phyloP scores from a whole-genome alignment of 1,140 invertebrate species.

The Metaphire vulgaris region DNA sequence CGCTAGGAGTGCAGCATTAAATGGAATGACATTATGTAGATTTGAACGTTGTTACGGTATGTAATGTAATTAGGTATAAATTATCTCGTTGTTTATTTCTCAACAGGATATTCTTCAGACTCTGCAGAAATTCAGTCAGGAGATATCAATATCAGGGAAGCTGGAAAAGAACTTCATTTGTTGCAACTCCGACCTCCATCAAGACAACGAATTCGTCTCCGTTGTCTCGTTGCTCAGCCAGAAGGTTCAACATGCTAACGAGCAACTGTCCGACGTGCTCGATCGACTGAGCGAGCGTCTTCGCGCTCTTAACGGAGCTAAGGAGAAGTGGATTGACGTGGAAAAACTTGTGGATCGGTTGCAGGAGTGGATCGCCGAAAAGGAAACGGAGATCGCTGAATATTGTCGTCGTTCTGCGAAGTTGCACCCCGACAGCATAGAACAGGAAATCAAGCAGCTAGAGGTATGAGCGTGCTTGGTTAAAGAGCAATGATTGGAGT shows the following conservation, averaged over 20 bases:
- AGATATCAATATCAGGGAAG: neutral
- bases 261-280: neutral
- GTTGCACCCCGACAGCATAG: neutral
- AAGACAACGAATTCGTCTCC: neutral
- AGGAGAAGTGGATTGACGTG: neutral
- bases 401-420: neutral
- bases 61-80: too few relatives aligned
- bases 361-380: neutral
- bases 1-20: too few relatives aligned
- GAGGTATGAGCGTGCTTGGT: too few relatives aligned
- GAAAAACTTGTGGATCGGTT: neutral
- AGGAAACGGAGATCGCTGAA: neutral
- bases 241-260: neutral
- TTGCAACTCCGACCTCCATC: neutral
- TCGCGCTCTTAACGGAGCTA: neutral
- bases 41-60: too few relatives aligned
- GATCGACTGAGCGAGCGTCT: neutral
- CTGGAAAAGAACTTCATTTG: neutral
- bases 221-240: neutral
- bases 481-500: too few relatives aligned
- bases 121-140: neutral
- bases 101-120: neutral
- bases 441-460: neutral
- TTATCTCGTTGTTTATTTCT: too few relatives aligned
- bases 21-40: too few relatives aligned